Base-by-base conservation (phyloP, 2,797 vertebrate genomes). In the Distichodus sexfasciatus region DNA sequence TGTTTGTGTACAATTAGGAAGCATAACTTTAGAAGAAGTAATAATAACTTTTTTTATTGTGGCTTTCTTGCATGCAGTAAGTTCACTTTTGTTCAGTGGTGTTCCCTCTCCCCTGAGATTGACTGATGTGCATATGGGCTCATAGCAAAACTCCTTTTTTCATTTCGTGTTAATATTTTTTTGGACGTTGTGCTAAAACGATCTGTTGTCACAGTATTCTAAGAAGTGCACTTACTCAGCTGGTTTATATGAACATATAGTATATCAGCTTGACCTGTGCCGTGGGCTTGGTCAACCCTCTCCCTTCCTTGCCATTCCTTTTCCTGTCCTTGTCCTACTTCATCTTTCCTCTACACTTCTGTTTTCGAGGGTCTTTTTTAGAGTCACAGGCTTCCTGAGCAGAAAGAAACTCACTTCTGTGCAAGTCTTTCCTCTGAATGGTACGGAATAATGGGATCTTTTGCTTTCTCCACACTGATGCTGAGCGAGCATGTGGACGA, bases 321-420 rank as follows among this genome's bases (percentile, higher is more conserved):
- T 87, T 87, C 84, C 86, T 87, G 86, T 43, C 74, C 68, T 64
- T 66, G 67, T 33, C 79, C 63, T 58, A 55, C 74, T 73, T 76
- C 61, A 71, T 53, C 15, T 40, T 55, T 62, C 17, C 62, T 54
- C 14, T 33, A 11, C 9, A 51, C 35, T 19, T 46, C 33, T 38
- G 26, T 2, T 35, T 10, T 19, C 11, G 47, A 17, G 14, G 26
- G 31, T 8, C 19, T 31, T 15, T 31, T 69, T 48, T n/a, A 17
- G 1, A 71, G 74, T 77, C 63, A 66, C 78, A 76, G 68, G 76
- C 80, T 85, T 88, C 82, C 84, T 85, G 76, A 66, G 79, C 78
- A 47, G 54, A 47, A 59, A 59, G 38, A 31, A 14, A 9, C 31
- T 15, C 26, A 46, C 15, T 29, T 59, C 6, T 41, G 2, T 68